phyloP scores from a whole-genome alignment of 2,797 vertebrate genomes.

The Percopsis omiscomaycus region DNA sequence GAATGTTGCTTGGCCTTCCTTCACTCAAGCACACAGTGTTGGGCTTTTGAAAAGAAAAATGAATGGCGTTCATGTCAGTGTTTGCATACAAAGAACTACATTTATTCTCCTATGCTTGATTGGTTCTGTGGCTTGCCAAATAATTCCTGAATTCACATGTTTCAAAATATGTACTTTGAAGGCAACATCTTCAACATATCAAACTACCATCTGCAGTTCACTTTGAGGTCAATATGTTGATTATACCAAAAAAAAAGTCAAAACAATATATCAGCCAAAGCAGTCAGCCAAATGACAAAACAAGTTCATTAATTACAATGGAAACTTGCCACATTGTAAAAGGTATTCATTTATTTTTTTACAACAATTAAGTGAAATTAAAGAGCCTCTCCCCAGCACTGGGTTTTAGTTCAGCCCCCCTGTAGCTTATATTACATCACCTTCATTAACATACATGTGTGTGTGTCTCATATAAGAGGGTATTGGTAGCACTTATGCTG shows the following conservation, averaged over 20 bases:
- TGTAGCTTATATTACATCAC: too few species aligned
- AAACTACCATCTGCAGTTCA: constrained; percentile 32
- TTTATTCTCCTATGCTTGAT: constrained; percentile 42
- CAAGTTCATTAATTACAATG: too few species aligned
- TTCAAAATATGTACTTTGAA: constrained; percentile 51
- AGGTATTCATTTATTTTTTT: too few species aligned
- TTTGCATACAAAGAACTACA: constrained; percentile 62
- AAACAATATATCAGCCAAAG: not conserved
- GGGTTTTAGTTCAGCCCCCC: too few species aligned
- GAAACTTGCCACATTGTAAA: too few species aligned
- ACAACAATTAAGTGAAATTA: too few species aligned
- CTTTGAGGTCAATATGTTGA: constrained; percentile 19
- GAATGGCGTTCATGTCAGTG: constrained; percentile 61
- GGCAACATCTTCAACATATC: constrained; percentile 27
- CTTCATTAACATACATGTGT: not conserved
- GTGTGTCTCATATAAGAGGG: constrained; percentile 54
- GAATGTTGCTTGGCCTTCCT: constrained; percentile 72
- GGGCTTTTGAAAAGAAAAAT: constrained; percentile 64
- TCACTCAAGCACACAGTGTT: constrained; percentile 34
- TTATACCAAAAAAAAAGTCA: not conserved
- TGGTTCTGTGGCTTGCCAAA: constrained; percentile 43
- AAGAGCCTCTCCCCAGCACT: too few species aligned
- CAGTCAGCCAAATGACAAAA: not conserved
- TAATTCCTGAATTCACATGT: constrained; percentile 46
- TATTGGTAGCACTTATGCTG: constrained; percentile 66